These are phyloP conservation scores for Drosophila testacea DNA, from an alignment of 2,888 invertebrate genomes.

Conservation along the genomic window DNA sequence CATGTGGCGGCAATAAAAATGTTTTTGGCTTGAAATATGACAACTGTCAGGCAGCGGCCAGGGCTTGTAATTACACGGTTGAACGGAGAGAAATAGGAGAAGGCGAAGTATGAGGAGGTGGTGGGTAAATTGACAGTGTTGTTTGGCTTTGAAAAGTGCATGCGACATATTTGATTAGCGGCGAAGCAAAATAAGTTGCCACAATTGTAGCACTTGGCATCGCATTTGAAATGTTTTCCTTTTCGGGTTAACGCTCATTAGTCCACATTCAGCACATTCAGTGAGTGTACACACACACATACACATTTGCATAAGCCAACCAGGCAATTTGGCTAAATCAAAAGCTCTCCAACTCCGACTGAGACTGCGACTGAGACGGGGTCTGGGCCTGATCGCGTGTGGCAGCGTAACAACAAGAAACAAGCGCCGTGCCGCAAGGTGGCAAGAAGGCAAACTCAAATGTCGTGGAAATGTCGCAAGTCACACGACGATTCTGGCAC, in stretches of 20 bases:
- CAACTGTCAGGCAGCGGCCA: conserved; percentile 60
- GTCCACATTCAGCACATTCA: conserved; percentile 72
- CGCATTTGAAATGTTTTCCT: conserved; percentile 39
- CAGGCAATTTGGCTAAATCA: conserved; percentile 74
- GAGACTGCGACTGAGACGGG: conserved; percentile 31
- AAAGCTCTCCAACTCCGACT: conserved; percentile 38
- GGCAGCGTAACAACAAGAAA: conserved; percentile 55
- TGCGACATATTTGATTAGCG: conserved; percentile 59
- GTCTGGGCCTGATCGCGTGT: conserved; percentile 70
- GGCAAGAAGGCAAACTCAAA: conserved; percentile 51
- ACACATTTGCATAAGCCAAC: conserved; percentile 66
- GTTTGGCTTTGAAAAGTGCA: conserved; percentile 54
- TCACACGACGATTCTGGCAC: conserved; percentile 63
- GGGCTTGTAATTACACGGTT: conserved; percentile 62
- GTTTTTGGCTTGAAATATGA: conserved; percentile 67
- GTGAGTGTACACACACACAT: background rate
- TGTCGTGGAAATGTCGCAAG: conserved; percentile 73
- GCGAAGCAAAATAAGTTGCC: conserved; percentile 20
- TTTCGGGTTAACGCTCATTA: conserved; percentile 79
- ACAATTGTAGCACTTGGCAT: conserved; percentile 19
- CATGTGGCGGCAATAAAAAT: conserved; percentile 68
- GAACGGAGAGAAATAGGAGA: background rate
- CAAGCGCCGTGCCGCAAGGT: conserved; percentile 1
- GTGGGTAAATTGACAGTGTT: conserved; percentile 24
- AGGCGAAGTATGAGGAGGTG: background rate